These are phyloP conservation scores for Cyaniris semiargus DNA, from an alignment of 2,888 invertebrate genomes.

Conservation along the genomic window DNA sequence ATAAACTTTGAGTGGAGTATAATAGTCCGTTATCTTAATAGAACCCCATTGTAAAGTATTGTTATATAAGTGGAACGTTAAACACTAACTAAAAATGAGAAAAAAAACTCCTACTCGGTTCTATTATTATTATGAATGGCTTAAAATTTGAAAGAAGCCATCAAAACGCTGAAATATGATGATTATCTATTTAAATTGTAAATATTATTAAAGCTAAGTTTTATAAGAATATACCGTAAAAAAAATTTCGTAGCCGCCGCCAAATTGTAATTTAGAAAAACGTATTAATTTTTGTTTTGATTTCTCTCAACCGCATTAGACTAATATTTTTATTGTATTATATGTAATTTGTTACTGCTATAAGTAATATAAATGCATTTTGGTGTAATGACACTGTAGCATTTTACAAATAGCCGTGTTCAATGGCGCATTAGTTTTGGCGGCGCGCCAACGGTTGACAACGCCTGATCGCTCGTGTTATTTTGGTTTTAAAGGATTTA, in stretches of 20 bases:
- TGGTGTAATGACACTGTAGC: slow-evolving; percentile 36
- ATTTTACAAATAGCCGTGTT: slow-evolving; percentile 72
- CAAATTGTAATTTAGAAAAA: not conserved
- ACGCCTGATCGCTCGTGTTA: slow-evolving; percentile 55
- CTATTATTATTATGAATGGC: not conserved
- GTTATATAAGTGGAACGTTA: not conserved
- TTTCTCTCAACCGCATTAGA: not conserved
- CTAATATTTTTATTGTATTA: slow-evolving; percentile 1
- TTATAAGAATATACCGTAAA: not conserved
- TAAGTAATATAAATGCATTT: slow-evolving; percentile 9
- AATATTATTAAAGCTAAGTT: not conserved
- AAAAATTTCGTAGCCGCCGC: not conserved
- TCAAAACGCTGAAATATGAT: slow-evolving; percentile 1
- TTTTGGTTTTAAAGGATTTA: slow-evolving; percentile 33
- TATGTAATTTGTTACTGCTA: slow-evolving; percentile 7
- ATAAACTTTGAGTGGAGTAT: slow-evolving; percentile 14
- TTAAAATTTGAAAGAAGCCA: not conserved
- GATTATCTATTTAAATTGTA: not conserved
- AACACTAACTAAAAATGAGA: not conserved
- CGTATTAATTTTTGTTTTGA: not conserved
- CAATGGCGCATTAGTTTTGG: slow-evolving; percentile 79
- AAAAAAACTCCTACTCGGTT: not conserved
- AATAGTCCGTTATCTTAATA: slow-evolving; percentile 17
- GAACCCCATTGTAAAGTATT: slow-evolving; percentile 6
- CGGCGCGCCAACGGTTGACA: slow-evolving; percentile 61